Conservation (phyloP, 1,140 invertebrate genomes). For the Littorina saxatilis region DNA sequence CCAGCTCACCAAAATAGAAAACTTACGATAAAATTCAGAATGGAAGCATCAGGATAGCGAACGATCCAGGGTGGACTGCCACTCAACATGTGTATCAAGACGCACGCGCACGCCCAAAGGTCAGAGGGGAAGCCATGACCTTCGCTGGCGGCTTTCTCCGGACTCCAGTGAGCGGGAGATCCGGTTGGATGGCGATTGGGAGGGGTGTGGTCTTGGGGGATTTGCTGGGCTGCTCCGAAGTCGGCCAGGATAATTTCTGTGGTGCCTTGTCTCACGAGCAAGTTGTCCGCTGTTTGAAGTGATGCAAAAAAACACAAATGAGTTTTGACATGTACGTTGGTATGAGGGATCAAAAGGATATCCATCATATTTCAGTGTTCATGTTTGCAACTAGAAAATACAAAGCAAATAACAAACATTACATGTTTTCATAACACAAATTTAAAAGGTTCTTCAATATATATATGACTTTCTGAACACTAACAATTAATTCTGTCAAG, state of each 20-base stretch:
- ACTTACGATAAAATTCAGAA: constrained; percentile 65
- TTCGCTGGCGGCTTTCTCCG: constrained; percentile 65
- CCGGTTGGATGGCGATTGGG: constrained; percentile 52
- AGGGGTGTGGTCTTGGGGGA: constrained; percentile 39
- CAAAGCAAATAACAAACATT: too few species aligned
- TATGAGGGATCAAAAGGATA: too few species aligned
- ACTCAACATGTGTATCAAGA: constrained; percentile 67
- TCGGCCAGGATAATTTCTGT: constrained; percentile 58
- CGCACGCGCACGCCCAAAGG: constrained; percentile 68
- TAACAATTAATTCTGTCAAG: too few species aligned
- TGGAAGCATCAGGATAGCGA: constrained; percentile 47
- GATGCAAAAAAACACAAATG: not conserved
- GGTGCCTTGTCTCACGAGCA: constrained; percentile 54
- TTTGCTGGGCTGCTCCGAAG: constrained; percentile 62
- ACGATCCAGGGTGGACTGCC: constrained; percentile 66
- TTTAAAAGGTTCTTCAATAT: too few species aligned
- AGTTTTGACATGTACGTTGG: too few species aligned
- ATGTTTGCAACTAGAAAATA: too few species aligned
- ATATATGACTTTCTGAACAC: too few species aligned
- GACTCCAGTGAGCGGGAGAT: constrained; percentile 67
- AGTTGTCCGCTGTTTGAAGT: constrained; percentile 65
- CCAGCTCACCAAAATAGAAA: too few species aligned
- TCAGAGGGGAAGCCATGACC: constrained; percentile 68
- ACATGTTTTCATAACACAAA: too few species aligned
- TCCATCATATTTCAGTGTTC: too few species aligned